These are phyloP conservation scores for Chrysolina oricalcia DNA, from an alignment of 2,888 invertebrate genomes.

Conservation along the genomic window DNA sequence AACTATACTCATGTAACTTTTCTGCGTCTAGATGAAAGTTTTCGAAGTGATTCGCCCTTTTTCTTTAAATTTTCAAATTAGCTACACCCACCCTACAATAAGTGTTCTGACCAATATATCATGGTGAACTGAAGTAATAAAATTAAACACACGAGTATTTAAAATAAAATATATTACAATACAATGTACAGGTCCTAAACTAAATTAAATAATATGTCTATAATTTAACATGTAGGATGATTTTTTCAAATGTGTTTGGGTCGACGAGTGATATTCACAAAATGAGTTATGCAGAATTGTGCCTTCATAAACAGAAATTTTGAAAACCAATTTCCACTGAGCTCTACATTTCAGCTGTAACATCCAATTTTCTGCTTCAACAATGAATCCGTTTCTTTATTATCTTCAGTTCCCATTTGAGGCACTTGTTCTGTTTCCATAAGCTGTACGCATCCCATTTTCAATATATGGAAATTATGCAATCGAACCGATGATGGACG, in stretches of 20 bases:
- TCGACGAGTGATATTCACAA: background rate
- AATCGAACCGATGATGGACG: conserved; percentile 19
- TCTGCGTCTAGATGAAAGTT: too few relatives aligned
- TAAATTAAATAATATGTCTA: conserved; percentile 30
- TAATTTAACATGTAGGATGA: conserved; percentile 19
- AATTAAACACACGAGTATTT: background rate
- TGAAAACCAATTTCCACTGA: background rate
- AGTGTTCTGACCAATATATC: too few relatives aligned
- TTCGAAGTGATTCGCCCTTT: too few relatives aligned
- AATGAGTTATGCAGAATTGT: background rate
- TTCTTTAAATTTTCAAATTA: too few relatives aligned
- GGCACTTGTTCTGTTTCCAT: background rate
- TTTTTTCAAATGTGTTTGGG: background rate
- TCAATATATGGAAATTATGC: background rate
- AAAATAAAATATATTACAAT: conserved; percentile 33
- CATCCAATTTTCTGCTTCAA: background rate
- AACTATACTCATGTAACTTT: too few relatives aligned
- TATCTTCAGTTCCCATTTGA: background rate
- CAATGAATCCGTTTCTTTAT: background rate
- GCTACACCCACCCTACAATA: too few relatives aligned
- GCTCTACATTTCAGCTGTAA: too few relatives aligned
- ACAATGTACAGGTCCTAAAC: conserved; percentile 28
- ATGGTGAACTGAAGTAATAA: too few relatives aligned
- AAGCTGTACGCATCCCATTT: background rate
- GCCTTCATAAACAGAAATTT: background rate